Percentiles rank a stretch among this genome's conserved stretches.
Evolutionary conservation across 2,113 vertebrate genomes (phyloP).

Genomic region (Macquaria australasica): DNA sequence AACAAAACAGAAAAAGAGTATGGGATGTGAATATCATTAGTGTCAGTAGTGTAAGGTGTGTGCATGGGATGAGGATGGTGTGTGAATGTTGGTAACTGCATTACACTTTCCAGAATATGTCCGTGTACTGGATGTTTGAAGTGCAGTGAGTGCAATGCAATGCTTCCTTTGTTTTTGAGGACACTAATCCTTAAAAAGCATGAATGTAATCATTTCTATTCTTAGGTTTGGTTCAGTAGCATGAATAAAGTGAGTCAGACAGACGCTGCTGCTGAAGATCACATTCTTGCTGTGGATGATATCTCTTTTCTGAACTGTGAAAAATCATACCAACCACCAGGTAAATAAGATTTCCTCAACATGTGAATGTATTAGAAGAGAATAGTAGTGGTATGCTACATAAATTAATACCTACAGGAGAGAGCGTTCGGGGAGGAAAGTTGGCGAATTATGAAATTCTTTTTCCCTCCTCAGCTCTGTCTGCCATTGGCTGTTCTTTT

Average conservation of each 20-base stretch:
- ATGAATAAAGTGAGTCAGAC: conserved; percentile 3
- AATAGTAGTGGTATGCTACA: background rate
- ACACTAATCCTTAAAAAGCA: background rate
- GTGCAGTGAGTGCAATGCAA: background rate
- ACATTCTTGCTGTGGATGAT: conserved; percentile 78
- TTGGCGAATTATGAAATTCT: background rate
- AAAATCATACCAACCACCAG: conserved; percentile 76
- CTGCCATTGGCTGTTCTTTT: conserved; percentile 75
- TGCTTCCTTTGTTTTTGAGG: background rate
- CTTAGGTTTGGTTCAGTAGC: conserved; percentile 78
- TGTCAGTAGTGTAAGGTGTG: background rate
- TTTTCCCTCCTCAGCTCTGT: conserved; percentile 63
- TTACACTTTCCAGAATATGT: background rate
- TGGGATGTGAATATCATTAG: background rate
- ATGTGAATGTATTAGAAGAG: background rate
- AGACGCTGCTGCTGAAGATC: background rate
- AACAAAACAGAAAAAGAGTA: background rate
- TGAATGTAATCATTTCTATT: conserved; percentile 14
- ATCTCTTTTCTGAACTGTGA: conserved; percentile 83
- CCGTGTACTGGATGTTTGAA: background rate
- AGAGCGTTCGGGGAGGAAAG: background rate
- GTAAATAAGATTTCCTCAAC: conserved; percentile 54
- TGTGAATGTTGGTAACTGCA: background rate
- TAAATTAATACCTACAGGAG: background rate
- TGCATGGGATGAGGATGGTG: background rate